Base-by-base conservation (phyloP, 2,113 vertebrate genomes). In the Eupsittula cactorum region DNA sequence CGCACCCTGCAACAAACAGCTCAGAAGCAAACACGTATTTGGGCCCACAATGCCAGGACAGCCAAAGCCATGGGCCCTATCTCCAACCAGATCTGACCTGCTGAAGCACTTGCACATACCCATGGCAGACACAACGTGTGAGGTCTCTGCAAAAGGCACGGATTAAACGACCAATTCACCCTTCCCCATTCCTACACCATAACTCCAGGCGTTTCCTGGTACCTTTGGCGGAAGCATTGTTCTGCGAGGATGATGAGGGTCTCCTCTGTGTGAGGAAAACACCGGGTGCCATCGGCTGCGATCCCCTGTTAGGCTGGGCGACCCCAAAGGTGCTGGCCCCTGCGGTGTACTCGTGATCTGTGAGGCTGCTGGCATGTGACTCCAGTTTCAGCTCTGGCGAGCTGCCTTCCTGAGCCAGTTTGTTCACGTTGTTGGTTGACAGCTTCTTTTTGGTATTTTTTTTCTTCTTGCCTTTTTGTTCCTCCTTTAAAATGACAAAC, bases 381-480 rank as follows among this genome's bases (percentile, higher is more conserved):
- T 99, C 99, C 52, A 97, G 95, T 24, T 98, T 98, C 92, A 98
- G 98, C 97, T 99, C 99, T 7, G 99, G 98, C 1, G 99, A 99
- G 98, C 98, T 98, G 96, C 98, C 98, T 97, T 99, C 99, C 98
- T 99, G 98, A 90, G 98, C 99, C 90, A 95, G 92, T 97, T 98
- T 98, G 86, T 92, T 98, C 55, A 93, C 90, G 77, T 98, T 98
- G 97, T 98, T 98, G 12, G 98, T 96, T 46, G 98, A 95, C 62
- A 98, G 96, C 98, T 99, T 99, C 98, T 99, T 99, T 98, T 99
- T 99, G 98, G 98, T 97, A 97, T 96, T 99, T 98, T 99, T 98
- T 97, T 99, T 99, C 98, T 99, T 99, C 98, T 99, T 99, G 91
- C 98, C 98, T 97, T 99, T 99, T 97, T 99, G 99, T 94, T 99